Evolutionary conservation across 2,888 invertebrate genomes (phyloP), one percentile per base, ranked within the genome.

Genomic region (Sarcophaga caerulescens): DNA sequence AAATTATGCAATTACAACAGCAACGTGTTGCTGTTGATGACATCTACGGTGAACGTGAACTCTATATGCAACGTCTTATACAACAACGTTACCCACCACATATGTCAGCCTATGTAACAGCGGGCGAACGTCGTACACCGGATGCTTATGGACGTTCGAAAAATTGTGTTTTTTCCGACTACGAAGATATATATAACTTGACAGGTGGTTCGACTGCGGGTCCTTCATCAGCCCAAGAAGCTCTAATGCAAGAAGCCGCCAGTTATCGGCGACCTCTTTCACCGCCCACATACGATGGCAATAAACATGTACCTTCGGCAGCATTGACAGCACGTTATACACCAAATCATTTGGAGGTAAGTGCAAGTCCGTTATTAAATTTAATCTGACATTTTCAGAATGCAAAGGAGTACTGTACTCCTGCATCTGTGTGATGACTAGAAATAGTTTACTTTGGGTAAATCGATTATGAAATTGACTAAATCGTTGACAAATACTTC

Each of bases 71-170:
- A 79, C 92, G 92, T 89, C 84, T 92, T n/a, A 90, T 92, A 87
- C 92, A 93, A 60, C 92, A 92, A 71, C 91, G 92, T 19, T 91
- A 90, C 63, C 89, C 89, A 4, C 88, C 89, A 19, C 89, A 90
- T 11, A 85, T 92, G 84, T 78, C 89, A 23, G 87, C 87, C 59
- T 88, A 89, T 63, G 89, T 91, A 85, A 89, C 91, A 6, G 93
- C 93, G 63, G 91, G 92, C 3, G 97, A 97, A 91, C 94, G 97
- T 88, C 94, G 97, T 88, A 97, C 97, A 0, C 97, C 97, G 0
- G 97, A 97, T 90, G 96, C 96, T 14, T 97, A 97, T 90, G 96
- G 97, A 1, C 94, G 96, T 87, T 95, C 96, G 2, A 94, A 94
- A 89, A 91, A 92, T 82, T 90, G 92, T 12, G 90, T 92, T 21